Percentiles rank a stretch among this genome's conserved stretches.
These are phyloP conservation scores for Mormyrus proboscirostris DNA, from an alignment of 2,797 vertebrate species.

Conservation along the genomic window DNA sequence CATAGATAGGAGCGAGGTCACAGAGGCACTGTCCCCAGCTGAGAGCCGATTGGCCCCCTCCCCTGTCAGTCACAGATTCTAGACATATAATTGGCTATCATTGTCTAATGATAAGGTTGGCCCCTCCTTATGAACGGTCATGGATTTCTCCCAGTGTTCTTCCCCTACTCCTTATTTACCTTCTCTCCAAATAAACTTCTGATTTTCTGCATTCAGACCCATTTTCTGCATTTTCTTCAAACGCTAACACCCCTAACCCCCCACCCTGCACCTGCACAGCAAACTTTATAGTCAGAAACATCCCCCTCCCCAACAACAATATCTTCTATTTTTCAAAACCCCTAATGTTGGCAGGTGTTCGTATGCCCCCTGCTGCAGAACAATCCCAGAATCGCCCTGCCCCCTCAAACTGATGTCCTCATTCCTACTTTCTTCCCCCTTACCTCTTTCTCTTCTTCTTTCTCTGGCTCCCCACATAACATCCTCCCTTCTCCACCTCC, in stretches of 20 bases:
- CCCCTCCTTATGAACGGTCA: neutral
- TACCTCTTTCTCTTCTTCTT: neutral
- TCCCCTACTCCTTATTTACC: neutral
- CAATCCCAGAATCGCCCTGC: neutral
- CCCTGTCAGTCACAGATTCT: neutral
- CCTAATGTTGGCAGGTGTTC: neutral
- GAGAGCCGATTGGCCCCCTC: neutral
- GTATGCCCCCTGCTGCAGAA: neutral
- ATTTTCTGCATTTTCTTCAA: neutral
- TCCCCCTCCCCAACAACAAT: neutral
- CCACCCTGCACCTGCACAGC: neutral
- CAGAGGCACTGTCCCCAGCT: neutral
- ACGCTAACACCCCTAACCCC: neutral
- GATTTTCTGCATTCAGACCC: neutral
- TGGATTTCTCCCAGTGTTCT: neutral
- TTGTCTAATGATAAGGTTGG: neutral
- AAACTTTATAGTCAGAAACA: neutral
- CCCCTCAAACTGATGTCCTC: neutral
- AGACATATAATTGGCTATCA: neutral
- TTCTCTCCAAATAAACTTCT: neutral
- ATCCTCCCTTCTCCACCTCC: conserved; percentile 22
- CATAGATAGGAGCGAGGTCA: neutral
- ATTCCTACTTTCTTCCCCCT: too few relatives aligned
- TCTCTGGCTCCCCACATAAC: neutral
- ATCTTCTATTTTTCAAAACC: neutral